Conservation (phyloP, 2,888 invertebrate genomes). For the Mythimna impura region DNA sequence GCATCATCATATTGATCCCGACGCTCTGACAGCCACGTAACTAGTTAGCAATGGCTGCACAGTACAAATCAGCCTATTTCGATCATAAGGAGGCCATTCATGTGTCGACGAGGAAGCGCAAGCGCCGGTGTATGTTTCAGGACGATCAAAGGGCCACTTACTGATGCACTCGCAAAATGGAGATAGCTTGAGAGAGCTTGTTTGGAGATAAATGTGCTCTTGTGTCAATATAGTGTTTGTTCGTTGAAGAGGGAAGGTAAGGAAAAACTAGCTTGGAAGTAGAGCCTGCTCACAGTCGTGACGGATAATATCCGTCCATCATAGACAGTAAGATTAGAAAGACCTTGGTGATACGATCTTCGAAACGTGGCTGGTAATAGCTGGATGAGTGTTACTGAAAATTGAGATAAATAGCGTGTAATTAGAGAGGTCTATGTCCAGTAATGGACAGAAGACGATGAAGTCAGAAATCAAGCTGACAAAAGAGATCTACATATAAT, state of each 20-base stretch:
- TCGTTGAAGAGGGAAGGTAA: neutral
- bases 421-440: too few relatives aligned
- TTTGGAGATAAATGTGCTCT: slow-evolving; percentile 52
- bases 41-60: slow-evolving; percentile 50
- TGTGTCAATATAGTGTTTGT: slow-evolving; percentile 42
- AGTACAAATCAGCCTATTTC: slow-evolving; percentile 69
- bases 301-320: too few relatives aligned
- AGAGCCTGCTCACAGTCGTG: too few relatives aligned
- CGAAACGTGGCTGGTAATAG: too few relatives aligned
- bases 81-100: slow-evolving; percentile 75
- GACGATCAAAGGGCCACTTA: slow-evolving; percentile 82
- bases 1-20: slow-evolving; percentile 12
- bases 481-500: neutral
- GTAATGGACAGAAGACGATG: too few relatives aligned
- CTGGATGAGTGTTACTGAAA: too few relatives aligned
- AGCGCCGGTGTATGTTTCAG: slow-evolving; percentile 72
- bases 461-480: neutral
- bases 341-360: too few relatives aligned
- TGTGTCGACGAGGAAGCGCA: slow-evolving; percentile 76
- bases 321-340: too few relatives aligned
- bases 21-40: slow-evolving; percentile 26
- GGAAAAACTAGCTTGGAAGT: neutral
- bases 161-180: slow-evolving; percentile 66
- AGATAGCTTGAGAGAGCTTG: slow-evolving; percentile 63
- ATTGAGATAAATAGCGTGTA: too few relatives aligned